phyloP scores from a whole-genome alignment of 2,113 vertebrate genomes.

The Apodemus speciosus region DNA sequence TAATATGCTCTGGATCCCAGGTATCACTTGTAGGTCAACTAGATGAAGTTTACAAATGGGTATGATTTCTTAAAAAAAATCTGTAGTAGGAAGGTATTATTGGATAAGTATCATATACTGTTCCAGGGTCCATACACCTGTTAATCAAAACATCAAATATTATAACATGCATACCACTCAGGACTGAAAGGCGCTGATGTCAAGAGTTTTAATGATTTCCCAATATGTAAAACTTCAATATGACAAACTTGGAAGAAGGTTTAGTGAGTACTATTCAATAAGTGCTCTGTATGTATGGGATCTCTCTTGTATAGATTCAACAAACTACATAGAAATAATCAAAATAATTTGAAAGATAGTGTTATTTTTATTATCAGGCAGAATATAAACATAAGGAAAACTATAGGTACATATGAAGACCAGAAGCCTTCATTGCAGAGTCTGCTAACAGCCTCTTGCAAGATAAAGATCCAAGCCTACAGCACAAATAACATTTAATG shows the following conservation, averaged over 20 bases:
- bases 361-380: neutral
- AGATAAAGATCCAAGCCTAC: too few species aligned
- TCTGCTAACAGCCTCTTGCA: neutral
- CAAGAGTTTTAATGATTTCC: neutral
- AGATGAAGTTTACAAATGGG: neutral
- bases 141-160: neutral
- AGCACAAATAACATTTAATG: neutral
- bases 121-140: neutral
- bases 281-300: neutral
- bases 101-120: neutral
- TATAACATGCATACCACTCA: neutral
- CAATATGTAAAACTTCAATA: neutral
- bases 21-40: neutral
- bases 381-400: neutral
- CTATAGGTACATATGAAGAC: neutral
- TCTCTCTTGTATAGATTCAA: neutral
- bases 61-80: neutral
- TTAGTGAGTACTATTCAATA: neutral
- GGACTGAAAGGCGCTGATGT: neutral
- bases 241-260: neutral
- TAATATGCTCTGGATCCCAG: neutral
- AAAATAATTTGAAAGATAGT: neutral
- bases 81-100: neutral
- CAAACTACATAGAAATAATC: neutral
- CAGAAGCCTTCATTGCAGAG: too few species aligned